Conservation (phyloP, 2,113 vertebrate genomes). For the Sapajus apella region DNA sequence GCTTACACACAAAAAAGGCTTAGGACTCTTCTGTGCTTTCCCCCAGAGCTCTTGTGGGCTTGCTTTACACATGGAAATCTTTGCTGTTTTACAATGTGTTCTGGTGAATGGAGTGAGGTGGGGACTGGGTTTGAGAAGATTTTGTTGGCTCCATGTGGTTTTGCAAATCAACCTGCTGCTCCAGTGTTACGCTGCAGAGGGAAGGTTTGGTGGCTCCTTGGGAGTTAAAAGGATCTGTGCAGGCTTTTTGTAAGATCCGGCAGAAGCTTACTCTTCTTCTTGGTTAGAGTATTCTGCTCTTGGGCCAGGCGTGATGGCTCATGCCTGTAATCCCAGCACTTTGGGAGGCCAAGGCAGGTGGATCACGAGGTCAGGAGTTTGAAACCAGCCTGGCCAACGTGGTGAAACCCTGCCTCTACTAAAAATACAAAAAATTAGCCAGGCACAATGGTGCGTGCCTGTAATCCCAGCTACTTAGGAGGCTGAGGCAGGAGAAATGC, state of each 20-base stretch:
- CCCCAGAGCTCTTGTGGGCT: rapidly evolving
- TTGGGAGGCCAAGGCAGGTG: no score
- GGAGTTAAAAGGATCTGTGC: neutral
- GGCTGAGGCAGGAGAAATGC: no score
- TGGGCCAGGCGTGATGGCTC: neutral
- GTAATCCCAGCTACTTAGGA: no score
- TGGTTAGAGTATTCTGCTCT: neutral
- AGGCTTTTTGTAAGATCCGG: neutral
- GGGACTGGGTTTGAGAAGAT: neutral
- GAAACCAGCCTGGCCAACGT: no score
- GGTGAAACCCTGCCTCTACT: no score
- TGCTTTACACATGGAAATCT: neutral
- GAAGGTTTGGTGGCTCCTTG: neutral
- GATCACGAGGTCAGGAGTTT: no score
- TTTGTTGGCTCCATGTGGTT: neutral
- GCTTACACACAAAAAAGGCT: neutral
- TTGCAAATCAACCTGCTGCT: neutral
- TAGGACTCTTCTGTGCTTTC: rapidly evolving
- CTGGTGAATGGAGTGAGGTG: neutral
- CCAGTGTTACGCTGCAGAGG: neutral
- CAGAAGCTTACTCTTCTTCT: neutral
- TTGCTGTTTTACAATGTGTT: neutral
- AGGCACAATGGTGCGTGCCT: rapidly evolving
- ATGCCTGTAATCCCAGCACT: no score
- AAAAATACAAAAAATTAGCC: no score